Percentiles rank a stretch among this genome's conserved stretches.
Conservation (phyloP, 2,888 invertebrate species). For the Eupithecia inturbata region DNA sequence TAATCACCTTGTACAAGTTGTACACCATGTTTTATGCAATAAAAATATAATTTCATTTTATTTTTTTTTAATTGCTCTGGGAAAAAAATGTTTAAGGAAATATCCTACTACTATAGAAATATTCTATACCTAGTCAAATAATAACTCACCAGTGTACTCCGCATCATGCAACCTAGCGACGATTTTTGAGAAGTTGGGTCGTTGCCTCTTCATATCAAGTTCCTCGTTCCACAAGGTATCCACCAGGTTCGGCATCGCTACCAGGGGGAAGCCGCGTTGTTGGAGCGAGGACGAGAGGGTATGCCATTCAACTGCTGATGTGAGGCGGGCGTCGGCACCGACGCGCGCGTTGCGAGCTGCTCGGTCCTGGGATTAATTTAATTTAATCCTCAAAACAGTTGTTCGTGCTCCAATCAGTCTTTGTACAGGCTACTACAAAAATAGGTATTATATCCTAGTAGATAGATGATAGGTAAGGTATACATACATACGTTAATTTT, state of each 20-base stretch:
- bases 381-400: not conserved
- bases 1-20: no score
- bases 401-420: no score
- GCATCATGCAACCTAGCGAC: constrained; percentile 85
- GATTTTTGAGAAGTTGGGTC: constrained; percentile 85
- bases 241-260: constrained; percentile 88
- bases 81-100: no score
- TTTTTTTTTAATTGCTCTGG: no score
- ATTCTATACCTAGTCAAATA: not conserved
- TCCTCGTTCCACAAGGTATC: constrained; percentile 90
- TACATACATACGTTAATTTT: no score
- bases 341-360: constrained; percentile 82
- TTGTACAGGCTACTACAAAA: no score
- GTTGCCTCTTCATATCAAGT: constrained; percentile 58
- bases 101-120: not conserved
- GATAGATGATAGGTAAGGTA: no score
- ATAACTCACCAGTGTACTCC: constrained; percentile 83
- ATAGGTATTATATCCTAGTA: no score
- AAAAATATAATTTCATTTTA: no score
- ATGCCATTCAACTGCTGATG: constrained; percentile 88
- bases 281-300: constrained; percentile 83
- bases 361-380: constrained; percentile 55
- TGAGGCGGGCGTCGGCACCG: constrained; percentile 90
- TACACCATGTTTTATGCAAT: no score
- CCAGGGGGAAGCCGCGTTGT: constrained; percentile 77